A percentile compares a stretch with the other conserved stretches of the same genome.
Conservation (phyloP, 2,113 vertebrate genomes). For the Fulica atra region DNA sequence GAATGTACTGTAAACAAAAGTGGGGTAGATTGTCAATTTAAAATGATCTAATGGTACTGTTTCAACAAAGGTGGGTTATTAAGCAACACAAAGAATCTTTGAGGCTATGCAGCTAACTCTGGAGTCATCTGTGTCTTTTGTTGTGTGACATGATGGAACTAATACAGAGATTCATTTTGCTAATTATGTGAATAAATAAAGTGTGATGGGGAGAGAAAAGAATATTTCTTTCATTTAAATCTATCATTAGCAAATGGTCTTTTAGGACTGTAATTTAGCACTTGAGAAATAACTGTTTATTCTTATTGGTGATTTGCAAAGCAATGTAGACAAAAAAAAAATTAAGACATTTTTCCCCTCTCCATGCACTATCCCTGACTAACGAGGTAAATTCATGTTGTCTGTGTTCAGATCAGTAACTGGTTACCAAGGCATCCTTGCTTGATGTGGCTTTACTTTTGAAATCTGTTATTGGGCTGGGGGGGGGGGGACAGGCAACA, state of each 20-base stretch:
- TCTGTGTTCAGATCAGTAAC: neutral
- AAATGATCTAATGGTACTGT: neutral
- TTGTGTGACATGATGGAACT: slow-evolving; percentile 24
- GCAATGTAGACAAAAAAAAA: neutral
- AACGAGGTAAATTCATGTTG: neutral
- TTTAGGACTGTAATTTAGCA: slow-evolving; percentile 14
- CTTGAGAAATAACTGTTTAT: slow-evolving; percentile 19
- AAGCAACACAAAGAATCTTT: slow-evolving; percentile 16
- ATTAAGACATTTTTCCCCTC: neutral
- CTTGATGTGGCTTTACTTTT: neutral
- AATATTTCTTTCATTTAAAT: slow-evolving; percentile 40
- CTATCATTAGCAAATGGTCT: slow-evolving; percentile 25
- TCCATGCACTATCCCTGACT: rapidly evolving
- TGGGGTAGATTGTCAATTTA: neutral
- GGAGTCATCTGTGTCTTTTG: slow-evolving; percentile 43
- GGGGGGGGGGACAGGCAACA: neutral
- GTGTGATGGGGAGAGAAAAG: slow-evolving; percentile 5
- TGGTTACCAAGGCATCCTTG: neutral
- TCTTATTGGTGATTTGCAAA: slow-evolving; percentile 48
- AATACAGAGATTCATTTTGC: slow-evolving; percentile 49
- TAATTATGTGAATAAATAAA: slow-evolving; percentile 62
- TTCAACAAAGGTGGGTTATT: slow-evolving; percentile 21
- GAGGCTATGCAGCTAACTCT: neutral
- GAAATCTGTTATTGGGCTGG: neutral
- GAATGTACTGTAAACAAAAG: slow-evolving; percentile 18